Conservation (phyloP, 2,888 invertebrate genomes). For the Zootermopsis nevadensis region DNA sequence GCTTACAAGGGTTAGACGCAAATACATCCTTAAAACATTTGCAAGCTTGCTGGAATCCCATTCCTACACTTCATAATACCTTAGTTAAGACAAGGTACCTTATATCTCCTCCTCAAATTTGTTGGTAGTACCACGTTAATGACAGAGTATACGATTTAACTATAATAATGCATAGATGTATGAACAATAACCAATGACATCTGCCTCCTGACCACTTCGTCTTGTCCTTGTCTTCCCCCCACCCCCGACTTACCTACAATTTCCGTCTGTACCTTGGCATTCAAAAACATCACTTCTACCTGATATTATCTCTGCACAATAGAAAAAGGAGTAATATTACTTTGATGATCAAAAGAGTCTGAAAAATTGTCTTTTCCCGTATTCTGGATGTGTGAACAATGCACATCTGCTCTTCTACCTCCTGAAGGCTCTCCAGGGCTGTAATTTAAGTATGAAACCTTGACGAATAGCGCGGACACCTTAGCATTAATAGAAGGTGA, state of each 20-base stretch:
- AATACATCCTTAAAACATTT: background rate
- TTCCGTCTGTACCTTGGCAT: slow-evolving; percentile 14
- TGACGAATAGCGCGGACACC: background rate
- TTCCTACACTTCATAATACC: slow-evolving; percentile 16
- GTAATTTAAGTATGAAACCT: background rate
- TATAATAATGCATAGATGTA: slow-evolving; percentile 1
- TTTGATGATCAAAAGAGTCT: background rate
- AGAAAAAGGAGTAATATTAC: background rate
- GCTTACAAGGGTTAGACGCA: background rate
- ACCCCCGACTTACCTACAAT: background rate
- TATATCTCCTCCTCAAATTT: background rate
- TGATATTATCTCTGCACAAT: background rate
- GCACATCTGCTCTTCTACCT: slow-evolving; percentile 2
- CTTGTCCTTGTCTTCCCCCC: background rate
- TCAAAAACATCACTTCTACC: background rate
- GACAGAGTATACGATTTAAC: slow-evolving; percentile 22
- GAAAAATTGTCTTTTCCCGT: slow-evolving; percentile 26
- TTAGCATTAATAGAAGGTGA: slow-evolving; percentile 2
- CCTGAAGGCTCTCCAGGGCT: background rate
- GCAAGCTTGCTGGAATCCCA: background rate
- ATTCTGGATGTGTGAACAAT: slow-evolving; percentile 30
- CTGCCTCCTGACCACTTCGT: slow-evolving; percentile 17
- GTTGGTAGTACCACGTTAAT: slow-evolving; percentile 31
- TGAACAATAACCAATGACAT: slow-evolving; percentile 32
- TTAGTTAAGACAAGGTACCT: background rate